These are phyloP conservation scores for Epinephelus malabaricus DNA, from an alignment of 2,797 vertebrate genomes.

Conservation along the genomic window DNA sequence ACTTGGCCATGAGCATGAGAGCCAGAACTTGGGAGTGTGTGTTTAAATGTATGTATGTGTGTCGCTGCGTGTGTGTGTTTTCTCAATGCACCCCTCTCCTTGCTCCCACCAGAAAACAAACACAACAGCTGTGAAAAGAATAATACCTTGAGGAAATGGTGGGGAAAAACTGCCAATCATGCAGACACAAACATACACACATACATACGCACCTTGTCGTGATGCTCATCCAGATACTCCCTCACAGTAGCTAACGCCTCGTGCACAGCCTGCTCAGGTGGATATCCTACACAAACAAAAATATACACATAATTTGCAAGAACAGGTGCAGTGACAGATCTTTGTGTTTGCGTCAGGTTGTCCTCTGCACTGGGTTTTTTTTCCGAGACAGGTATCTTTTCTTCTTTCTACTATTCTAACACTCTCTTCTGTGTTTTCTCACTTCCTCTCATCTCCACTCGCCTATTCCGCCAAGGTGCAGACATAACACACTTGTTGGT, in stretches of 20 bases:
- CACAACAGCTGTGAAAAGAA: slow-evolving; percentile 82
- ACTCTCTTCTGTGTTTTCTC: slow-evolving; percentile 42
- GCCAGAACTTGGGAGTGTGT: slow-evolving; percentile 62
- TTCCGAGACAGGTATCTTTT: slow-evolving; percentile 44
- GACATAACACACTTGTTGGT: slow-evolving; percentile 68
- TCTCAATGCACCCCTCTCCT: slow-evolving; percentile 62
- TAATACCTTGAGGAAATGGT: slow-evolving; percentile 77
- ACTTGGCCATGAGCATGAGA: slow-evolving; percentile 77
- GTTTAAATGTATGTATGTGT: slow-evolving; percentile 52
- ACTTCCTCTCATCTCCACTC: slow-evolving; percentile 39
- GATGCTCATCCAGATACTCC: slow-evolving; percentile 90
- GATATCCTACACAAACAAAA: slow-evolving; percentile 87
- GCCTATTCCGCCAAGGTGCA: slow-evolving; percentile 28
- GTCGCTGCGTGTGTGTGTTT: slow-evolving; percentile 44
- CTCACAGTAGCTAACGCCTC: slow-evolving; percentile 88
- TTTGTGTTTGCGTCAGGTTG: slow-evolving; percentile 29
- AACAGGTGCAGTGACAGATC: slow-evolving; percentile 65
- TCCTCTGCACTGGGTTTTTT: slow-evolving; percentile 7
- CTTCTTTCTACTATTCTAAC: slow-evolving; percentile 38
- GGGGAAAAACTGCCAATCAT: slow-evolving; percentile 68
- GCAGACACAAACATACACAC: slow-evolving; percentile 71
- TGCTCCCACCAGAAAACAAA: slow-evolving; percentile 75
- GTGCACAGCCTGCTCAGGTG: slow-evolving; percentile 88
- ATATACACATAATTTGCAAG: slow-evolving; percentile 46
- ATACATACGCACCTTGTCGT: slow-evolving; percentile 85